Evolutionary conservation across 1,140 invertebrate genomes (phyloP).

Genomic region (Delia radicum): DNA sequence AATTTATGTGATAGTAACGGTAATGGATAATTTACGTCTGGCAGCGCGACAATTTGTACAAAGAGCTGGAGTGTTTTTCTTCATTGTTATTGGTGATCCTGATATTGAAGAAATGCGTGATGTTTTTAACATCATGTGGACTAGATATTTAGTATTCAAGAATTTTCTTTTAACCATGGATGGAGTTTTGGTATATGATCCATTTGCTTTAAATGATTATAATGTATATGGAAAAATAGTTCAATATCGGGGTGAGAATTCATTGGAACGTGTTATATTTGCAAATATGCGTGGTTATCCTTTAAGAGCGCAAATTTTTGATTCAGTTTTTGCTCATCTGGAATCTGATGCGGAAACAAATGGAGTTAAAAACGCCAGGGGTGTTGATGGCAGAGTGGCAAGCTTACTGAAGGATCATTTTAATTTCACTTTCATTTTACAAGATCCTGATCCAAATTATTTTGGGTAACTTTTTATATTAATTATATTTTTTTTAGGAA

Average conservation of each 20-base stretch:
- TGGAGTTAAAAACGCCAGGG: constrained; percentile 30
- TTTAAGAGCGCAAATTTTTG: constrained; percentile 43
- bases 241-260: background rate
- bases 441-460: constrained; percentile 43
- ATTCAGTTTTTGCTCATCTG: constrained; percentile 43
- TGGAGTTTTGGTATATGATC: constrained; percentile 40
- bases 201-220: constrained; percentile 28
- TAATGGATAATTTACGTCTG: background rate
- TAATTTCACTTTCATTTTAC: constrained; percentile 45
- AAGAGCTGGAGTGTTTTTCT: constrained; percentile 25
- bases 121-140: background rate
- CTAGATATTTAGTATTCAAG: background rate
- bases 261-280: constrained; percentile 13
- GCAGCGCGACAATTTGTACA: constrained; percentile 6
- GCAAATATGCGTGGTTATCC: constrained; percentile 43
- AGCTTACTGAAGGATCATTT: constrained; percentile 36
- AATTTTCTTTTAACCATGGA: constrained; percentile 1
- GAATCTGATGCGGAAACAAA: constrained; percentile 34
- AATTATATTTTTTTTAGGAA: too few relatives aligned
- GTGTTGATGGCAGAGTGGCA: constrained; percentile 45
- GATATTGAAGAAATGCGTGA: background rate
- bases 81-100: constrained; percentile 10
- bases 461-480: constrained; percentile 43
- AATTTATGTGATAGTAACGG: constrained; percentile 26
- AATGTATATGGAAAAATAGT: constrained; percentile 32